Conservation (phyloP, 2,888 invertebrate genomes). For the Agriopis marginaria region DNA sequence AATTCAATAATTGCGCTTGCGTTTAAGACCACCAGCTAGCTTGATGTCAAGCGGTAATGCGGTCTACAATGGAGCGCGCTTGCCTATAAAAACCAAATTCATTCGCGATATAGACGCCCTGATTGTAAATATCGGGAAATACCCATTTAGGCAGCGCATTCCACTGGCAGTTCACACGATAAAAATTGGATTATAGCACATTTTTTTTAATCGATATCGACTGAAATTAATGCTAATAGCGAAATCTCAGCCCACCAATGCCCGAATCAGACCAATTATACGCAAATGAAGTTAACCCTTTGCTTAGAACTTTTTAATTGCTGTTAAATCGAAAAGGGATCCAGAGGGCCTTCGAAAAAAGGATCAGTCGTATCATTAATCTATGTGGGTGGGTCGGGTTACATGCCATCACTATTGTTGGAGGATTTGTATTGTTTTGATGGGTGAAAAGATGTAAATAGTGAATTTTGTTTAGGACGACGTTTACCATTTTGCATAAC, state of each 20-base stretch:
- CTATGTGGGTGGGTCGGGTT: conserved; percentile 77
- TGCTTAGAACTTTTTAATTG: conserved; percentile 83
- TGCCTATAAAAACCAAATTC: too few species aligned
- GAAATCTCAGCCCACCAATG: conserved; percentile 48
- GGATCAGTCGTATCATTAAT: conserved; percentile 71
- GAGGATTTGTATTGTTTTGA: conserved; percentile 30
- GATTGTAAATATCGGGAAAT: too few species aligned
- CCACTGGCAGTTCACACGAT: too few species aligned
- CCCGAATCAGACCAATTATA: conserved; percentile 71
- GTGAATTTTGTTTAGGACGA: neutral
- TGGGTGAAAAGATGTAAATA: conserved; percentile 17
- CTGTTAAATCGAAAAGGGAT: conserved; percentile 83
- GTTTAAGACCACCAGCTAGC: too few species aligned
- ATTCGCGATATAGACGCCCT: too few species aligned
- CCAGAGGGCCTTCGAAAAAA: conserved; percentile 76
- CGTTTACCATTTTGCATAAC: too few species aligned
- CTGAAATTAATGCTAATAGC: conserved; percentile 20
- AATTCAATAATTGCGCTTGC: too few species aligned
- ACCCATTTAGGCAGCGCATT: too few species aligned
- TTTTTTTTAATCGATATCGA: conserved; percentile 8
- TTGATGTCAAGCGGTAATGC: too few species aligned
- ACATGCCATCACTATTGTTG: conserved; percentile 56
- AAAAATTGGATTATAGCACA: neutral
- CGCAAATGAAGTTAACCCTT: conserved; percentile 78
- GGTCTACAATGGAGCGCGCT: too few species aligned